Percentiles rank a stretch among this genome's conserved stretches.
These are phyloP conservation scores for Myopa tessellatipennis DNA, from an alignment of 2,888 invertebrate species.

Conservation along the genomic window DNA sequence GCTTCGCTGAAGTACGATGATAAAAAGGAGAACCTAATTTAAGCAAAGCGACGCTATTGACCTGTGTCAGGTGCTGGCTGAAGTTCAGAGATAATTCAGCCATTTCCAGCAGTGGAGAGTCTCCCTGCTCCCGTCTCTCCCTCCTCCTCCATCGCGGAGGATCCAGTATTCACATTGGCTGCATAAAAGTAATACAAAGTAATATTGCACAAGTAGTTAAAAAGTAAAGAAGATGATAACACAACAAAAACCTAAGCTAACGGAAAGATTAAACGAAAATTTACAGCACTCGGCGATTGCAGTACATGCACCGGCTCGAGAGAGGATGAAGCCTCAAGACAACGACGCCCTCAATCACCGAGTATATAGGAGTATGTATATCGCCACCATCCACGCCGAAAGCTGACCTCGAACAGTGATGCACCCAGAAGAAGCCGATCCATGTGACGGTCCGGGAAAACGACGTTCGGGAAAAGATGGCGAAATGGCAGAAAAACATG, in stretches of 20 bases:
- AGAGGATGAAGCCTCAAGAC: not conserved
- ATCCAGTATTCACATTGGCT: not conserved
- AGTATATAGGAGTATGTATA: too few species aligned
- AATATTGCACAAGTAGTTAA: not conserved
- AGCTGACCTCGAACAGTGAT: slow-evolving; percentile 2
- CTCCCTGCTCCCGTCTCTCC: too few species aligned
- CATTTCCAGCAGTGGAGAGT: not conserved
- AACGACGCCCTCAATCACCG: too few species aligned
- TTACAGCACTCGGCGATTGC: not conserved
- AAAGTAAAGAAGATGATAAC: not conserved
- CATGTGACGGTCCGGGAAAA: not conserved
- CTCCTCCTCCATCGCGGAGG: not conserved
- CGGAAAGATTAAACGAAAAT: slow-evolving; percentile 24
- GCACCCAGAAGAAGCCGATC: not conserved
- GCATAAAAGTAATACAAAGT: not conserved
- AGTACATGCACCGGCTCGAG: not conserved
- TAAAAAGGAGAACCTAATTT: not conserved
- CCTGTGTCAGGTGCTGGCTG: slow-evolving; percentile 24
- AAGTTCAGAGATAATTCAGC: slow-evolving; percentile 4
- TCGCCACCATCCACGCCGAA: not conserved
- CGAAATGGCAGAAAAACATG: not conserved
- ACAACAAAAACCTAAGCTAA: not conserved
- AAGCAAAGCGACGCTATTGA: slow-evolving; percentile 28
- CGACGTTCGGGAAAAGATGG: too few species aligned
- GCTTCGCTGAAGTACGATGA: slow-evolving; percentile 23